A percentile compares a stretch with the other conserved stretches of the same genome.
phyloP scores from a whole-genome alignment of 2,113 vertebrate species.

The Bos indicus region DNA sequence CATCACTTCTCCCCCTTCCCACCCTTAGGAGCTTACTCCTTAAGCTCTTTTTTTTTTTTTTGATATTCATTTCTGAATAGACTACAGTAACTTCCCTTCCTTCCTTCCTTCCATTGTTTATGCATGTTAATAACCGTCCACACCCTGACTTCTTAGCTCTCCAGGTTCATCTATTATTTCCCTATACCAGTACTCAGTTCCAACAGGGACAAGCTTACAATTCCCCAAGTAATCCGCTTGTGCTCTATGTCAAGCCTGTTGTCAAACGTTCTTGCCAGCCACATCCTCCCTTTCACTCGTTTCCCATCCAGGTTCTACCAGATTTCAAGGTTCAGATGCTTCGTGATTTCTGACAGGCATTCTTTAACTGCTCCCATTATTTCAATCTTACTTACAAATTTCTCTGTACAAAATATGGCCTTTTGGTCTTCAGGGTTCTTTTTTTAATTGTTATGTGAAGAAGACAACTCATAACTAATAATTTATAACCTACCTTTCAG shows the following conservation, averaged over 20 bases:
- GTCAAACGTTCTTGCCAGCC: background rate
- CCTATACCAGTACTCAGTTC: background rate
- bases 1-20: background rate
- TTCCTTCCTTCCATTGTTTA: background rate
- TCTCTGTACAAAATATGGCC: background rate
- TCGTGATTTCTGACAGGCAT: background rate
- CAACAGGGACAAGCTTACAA: background rate
- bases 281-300: background rate
- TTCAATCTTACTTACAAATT: background rate
- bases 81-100: background rate
- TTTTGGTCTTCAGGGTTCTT: background rate
- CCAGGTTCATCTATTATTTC: background rate
- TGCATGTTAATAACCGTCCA: background rate
- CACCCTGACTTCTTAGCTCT: background rate
- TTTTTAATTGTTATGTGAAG: background rate
- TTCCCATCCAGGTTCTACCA: background rate
- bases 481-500: background rate
- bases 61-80: background rate
- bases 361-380: background rate
- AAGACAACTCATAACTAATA: background rate
- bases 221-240: background rate
- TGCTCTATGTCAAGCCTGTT: background rate
- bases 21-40: background rate
- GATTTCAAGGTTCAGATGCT: background rate
- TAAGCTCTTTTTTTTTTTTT: background rate